These are phyloP conservation scores for Setophaga coronata DNA, from an alignment of 2,113 vertebrate genomes.

Conservation along the genomic window DNA sequence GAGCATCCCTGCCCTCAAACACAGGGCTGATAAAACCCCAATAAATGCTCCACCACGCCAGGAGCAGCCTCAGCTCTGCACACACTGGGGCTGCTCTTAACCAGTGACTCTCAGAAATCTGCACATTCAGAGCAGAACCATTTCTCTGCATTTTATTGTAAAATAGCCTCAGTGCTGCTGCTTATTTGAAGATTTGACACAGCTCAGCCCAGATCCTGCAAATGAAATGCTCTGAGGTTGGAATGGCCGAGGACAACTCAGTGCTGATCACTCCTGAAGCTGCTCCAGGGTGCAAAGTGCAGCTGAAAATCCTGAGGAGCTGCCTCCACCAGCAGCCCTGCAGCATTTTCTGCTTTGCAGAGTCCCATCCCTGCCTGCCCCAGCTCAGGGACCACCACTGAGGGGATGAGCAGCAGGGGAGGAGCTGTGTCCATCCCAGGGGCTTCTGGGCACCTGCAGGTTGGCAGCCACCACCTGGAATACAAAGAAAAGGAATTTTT, in stretches of 20 bases:
- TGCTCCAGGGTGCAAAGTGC: background rate
- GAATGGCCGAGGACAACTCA: fast-evolving
- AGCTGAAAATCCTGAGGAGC: background rate
- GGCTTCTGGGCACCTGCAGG: background rate
- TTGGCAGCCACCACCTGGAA: background rate
- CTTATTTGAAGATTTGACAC: fast-evolving
- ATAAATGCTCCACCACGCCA: background rate
- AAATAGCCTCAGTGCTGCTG: fast-evolving
- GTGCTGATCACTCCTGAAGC: fast-evolving
- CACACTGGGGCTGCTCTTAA: background rate
- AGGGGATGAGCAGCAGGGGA: background rate
- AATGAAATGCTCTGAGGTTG: background rate
- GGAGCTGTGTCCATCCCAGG: background rate
- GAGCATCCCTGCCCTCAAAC: background rate
- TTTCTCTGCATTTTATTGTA: background rate
- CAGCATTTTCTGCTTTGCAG: background rate
- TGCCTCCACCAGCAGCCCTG: background rate
- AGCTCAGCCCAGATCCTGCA: background rate
- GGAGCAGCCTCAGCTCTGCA: background rate
- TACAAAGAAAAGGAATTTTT: background rate
- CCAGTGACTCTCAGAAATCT: background rate
- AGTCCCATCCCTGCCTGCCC: background rate
- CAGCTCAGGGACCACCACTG: background rate
- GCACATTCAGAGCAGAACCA: background rate
- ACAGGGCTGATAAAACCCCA: background rate